Percentiles rank a stretch among this genome's conserved stretches.
Evolutionary conservation across 2,797 vertebrate species (phyloP).

Genomic region (Mionectes olivaceus): DNA sequence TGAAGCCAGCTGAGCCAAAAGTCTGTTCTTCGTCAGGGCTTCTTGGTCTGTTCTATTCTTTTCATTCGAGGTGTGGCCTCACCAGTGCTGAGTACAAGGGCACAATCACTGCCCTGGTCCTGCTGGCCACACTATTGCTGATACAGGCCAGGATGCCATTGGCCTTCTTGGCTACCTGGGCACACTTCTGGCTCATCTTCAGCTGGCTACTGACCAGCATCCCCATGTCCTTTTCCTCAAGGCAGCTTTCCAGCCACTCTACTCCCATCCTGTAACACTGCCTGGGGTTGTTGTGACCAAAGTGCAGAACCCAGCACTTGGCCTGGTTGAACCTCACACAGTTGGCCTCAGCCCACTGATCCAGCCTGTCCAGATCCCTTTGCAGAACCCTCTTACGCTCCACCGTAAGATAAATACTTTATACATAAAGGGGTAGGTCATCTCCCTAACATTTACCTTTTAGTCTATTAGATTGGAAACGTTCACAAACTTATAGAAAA

Average conservation of each 20-base stretch:
- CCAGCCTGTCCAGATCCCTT: not conserved
- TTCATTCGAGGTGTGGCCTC: accelerated
- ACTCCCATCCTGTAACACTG: accelerated
- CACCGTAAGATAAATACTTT: not conserved
- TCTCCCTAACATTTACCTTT: not conserved
- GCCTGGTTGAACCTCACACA: not conserved
- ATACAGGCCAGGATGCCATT: not conserved
- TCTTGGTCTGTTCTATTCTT: conserved; percentile 9
- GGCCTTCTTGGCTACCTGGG: not conserved
- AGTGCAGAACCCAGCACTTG: accelerated
- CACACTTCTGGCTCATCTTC: not conserved
- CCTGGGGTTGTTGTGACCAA: not conserved
- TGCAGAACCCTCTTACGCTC: not conserved
- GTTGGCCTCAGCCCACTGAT: accelerated
- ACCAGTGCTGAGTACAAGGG: not conserved
- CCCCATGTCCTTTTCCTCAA: accelerated
- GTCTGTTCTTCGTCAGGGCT: conserved; percentile 57
- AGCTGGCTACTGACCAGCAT: not conserved
- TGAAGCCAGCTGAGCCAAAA: not conserved
- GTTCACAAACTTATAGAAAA: not conserved
- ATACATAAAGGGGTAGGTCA: not conserved
- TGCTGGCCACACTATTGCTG: not conserved
- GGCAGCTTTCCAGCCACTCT: not conserved
- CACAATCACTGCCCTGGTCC: accelerated
- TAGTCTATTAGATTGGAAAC: not conserved